Conservation (phyloP, 2,888 invertebrate genomes). For the Tortrix viridana region DNA sequence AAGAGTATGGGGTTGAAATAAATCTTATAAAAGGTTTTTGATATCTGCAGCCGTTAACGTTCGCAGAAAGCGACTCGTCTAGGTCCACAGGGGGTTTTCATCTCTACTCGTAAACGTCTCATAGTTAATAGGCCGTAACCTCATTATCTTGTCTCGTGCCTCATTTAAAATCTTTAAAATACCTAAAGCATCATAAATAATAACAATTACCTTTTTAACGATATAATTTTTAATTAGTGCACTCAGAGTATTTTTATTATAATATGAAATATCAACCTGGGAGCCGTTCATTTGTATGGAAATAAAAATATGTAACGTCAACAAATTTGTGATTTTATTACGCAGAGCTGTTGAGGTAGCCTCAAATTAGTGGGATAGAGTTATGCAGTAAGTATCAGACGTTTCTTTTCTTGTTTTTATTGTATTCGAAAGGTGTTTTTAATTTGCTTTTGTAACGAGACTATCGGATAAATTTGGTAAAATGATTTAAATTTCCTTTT, state of each 20-base stretch:
- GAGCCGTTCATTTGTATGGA: slow-evolving; percentile 65
- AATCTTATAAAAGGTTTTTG: too few species aligned
- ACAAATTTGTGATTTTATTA: slow-evolving; percentile 74
- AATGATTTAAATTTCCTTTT: too few species aligned
- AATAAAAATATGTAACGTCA: slow-evolving; percentile 66
- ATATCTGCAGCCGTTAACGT: too few species aligned
- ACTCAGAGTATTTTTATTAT: slow-evolving; percentile 62
- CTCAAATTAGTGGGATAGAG: slow-evolving; percentile 52
- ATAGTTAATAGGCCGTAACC: background rate
- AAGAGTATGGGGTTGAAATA: too few species aligned
- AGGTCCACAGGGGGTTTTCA: background rate
- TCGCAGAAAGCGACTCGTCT: too few species aligned
- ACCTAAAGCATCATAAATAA: slow-evolving; percentile 55
- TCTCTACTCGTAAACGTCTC: background rate
- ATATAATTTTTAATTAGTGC: slow-evolving; percentile 60
- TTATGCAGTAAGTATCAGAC: slow-evolving; percentile 44
- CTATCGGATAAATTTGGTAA: too few species aligned
- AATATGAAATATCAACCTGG: slow-evolving; percentile 61
- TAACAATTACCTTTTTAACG: slow-evolving; percentile 50
- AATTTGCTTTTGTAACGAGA: too few species aligned
- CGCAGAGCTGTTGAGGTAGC: slow-evolving; percentile 71
- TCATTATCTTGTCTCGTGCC: slow-evolving; percentile 46
- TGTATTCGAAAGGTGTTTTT: too few species aligned
- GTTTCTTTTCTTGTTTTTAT: background rate
- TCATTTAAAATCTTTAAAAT: slow-evolving; percentile 48